phyloP scores from a whole-genome alignment of 2,797 vertebrate genomes.

The Buphagus erythrorhynchus region DNA sequence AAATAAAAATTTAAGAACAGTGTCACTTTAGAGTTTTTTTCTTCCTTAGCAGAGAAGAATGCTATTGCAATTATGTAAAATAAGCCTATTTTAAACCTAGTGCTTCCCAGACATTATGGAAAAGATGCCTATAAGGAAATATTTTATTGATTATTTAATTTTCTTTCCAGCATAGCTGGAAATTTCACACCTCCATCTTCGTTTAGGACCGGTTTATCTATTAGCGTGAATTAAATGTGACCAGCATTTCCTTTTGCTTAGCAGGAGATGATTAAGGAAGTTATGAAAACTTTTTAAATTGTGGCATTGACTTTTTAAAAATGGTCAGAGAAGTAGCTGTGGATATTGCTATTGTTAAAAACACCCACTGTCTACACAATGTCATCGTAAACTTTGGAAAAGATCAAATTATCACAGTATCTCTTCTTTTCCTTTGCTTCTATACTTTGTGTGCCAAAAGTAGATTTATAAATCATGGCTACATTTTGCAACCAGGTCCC shows the following conservation, averaged over 20 bases:
- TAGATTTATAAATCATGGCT: not conserved
- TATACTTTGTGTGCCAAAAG: not conserved
- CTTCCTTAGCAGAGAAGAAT: not conserved
- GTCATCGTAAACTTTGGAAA: not conserved
- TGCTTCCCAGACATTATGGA: not conserved
- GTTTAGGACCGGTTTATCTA: not conserved
- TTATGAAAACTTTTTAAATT: not conserved
- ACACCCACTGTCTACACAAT: rapidly evolving
- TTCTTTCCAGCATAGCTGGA: not conserved
- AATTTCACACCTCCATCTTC: not conserved
- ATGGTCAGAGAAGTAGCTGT: not conserved
- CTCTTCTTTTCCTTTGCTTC: not conserved
- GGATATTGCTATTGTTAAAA: not conserved
- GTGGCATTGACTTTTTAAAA: not conserved
- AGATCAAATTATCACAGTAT: not conserved
- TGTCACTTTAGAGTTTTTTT: not conserved
- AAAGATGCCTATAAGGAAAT: not conserved
- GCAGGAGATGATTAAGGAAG: not conserved
- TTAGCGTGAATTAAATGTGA: not conserved
- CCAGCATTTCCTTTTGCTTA: not conserved
- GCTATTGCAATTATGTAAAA: not conserved
- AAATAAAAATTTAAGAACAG: not conserved
- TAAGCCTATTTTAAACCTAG: not conserved
- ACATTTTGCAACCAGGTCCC: not conserved
- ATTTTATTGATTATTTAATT: not conserved